Evolutionary conservation across 2,888 invertebrate species (phyloP).

Genomic region (Lysandra bellargus): DNA sequence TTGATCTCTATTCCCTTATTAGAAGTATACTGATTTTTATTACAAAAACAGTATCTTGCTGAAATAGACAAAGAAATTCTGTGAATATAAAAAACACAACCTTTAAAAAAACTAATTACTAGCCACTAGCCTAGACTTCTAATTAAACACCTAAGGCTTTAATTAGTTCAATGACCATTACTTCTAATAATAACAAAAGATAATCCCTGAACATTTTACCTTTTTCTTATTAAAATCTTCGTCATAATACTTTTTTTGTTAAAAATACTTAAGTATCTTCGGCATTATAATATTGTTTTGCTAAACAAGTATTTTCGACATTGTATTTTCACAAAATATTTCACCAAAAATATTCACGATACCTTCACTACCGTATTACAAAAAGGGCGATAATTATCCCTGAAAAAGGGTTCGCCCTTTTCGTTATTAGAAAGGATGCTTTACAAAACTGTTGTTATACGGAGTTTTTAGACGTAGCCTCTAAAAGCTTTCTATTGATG

Average conservation of each 20-base stretch:
- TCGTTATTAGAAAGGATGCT: conserved; percentile 1
- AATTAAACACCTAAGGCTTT: neutral
- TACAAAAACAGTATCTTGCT: too few species aligned
- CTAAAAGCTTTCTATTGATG: conserved; percentile 23
- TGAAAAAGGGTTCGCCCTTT: conserved; percentile 5
- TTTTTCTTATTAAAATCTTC: neutral
- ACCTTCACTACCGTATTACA: conserved; percentile 6
- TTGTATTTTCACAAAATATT: neutral
- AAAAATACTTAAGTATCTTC: neutral
- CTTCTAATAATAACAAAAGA: neutral
- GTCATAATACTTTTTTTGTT: too few species aligned
- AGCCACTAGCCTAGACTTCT: too few species aligned
- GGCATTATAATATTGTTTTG: too few species aligned
- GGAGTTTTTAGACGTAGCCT: neutral
- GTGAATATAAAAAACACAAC: too few species aligned
- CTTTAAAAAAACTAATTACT: too few species aligned
- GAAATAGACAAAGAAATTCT: too few species aligned
- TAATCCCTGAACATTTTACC: neutral
- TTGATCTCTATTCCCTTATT: too few species aligned
- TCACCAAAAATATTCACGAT: neutral
- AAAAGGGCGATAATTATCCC: conserved; percentile 14
- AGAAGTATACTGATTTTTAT: too few species aligned
- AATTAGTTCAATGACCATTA: neutral
- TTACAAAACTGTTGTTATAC: neutral
- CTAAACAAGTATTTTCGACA: neutral